phyloP scores from a whole-genome alignment of 2,113 vertebrate species.

The Pseudorasbora parva region DNA sequence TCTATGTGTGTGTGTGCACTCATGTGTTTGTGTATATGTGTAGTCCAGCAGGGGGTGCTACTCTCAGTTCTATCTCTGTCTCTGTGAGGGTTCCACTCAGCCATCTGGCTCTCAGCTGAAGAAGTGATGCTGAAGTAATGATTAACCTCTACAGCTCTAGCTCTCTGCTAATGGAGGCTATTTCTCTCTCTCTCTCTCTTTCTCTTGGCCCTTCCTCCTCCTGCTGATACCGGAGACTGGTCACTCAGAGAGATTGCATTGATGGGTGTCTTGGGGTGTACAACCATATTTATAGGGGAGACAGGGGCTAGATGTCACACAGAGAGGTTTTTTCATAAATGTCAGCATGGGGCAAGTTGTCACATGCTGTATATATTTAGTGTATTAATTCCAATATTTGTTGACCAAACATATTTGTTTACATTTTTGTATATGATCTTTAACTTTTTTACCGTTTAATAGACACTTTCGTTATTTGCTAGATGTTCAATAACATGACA shows the following conservation, averaged over 20 bases:
- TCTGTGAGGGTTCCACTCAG: constrained; percentile 71
- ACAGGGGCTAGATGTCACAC: background rate
- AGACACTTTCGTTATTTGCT: too few species aligned
- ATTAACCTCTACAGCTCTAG: constrained; percentile 67
- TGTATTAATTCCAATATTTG: background rate
- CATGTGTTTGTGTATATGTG: constrained; percentile 49
- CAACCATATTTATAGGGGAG: background rate
- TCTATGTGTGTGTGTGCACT: constrained; percentile 40
- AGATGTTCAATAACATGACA: background rate
- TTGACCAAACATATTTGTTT: background rate
- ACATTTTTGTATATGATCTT: too few species aligned
- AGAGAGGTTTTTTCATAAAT: background rate
- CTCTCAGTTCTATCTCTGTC: constrained; percentile 61
- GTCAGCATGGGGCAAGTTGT: background rate
- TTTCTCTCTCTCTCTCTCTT: background rate
- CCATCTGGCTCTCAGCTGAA: constrained; percentile 77
- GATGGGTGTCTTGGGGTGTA: background rate
- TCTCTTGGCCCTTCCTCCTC: background rate
- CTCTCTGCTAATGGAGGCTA: constrained; percentile 35
- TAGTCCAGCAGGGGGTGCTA: constrained; percentile 73
- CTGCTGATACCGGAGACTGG: constrained; percentile 3
- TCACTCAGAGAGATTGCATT: constrained; percentile 20
- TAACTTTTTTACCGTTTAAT: too few species aligned
- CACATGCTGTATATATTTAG: background rate
- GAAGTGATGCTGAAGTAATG: constrained; percentile 67